These are phyloP conservation scores for Paradisaea rubra DNA, from an alignment of 2,113 vertebrate species.

Conservation along the genomic window DNA sequence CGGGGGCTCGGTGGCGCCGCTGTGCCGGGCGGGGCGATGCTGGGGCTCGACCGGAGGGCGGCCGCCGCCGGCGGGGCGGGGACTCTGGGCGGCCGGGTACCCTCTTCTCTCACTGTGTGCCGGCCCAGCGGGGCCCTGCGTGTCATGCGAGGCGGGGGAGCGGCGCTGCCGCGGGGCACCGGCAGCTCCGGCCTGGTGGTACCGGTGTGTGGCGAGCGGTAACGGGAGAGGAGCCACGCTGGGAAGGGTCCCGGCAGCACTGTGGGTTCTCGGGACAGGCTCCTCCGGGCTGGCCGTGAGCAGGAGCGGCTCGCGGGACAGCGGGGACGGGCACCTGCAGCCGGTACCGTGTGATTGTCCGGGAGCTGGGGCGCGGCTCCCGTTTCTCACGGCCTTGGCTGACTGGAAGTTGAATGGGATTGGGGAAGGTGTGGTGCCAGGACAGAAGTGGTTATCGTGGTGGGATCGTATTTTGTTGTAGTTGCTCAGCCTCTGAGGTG, in stretches of 20 bases:
- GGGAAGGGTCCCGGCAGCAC: not conserved
- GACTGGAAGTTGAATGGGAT: accelerated
- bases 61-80: not conserved
- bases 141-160: not conserved
- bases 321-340: not conserved
- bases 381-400: accelerated
- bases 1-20: not conserved
- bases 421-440: not conserved
- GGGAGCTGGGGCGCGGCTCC: not conserved
- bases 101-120: not conserved
- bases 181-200: not conserved
- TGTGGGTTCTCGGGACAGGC: not conserved
- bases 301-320: not conserved
- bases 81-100: not conserved
- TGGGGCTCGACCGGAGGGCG: not conserved
- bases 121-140: not conserved
- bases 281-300: not conserved
- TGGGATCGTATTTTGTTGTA: accelerated
- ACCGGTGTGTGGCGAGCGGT: not conserved
- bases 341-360: not conserved
- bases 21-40: not conserved
- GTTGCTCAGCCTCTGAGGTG: not conserved
- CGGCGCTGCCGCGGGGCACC: not conserved
- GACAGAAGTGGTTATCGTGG: accelerated
- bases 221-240: not conserved